Base-by-base conservation (phyloP, 2,113 vertebrate species). In the Pterocles gutturalis region DNA sequence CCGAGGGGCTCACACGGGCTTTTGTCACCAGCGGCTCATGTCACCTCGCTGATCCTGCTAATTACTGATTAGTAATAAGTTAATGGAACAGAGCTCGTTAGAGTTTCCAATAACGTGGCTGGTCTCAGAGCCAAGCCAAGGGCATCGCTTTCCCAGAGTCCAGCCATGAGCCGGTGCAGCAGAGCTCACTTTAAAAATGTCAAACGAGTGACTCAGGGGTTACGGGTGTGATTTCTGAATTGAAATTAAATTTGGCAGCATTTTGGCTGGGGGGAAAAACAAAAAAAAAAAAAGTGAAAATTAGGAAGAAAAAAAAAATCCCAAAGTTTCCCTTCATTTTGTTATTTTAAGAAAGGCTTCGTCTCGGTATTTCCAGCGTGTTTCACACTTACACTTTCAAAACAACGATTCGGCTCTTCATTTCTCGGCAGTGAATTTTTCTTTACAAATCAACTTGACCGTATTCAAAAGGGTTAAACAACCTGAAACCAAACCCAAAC, bases 401-500 rank as follows among this genome's bases (percentile, higher is more conserved):
- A 94, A 72, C 75, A 77, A 90, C 79, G 33, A 49, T 29, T 82
- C 8, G 2, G 55, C 57, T 69, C 66, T 70, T 90, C 26, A 53
- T 85, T 94, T 94, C 81, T 36, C 11, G 66, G 87, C 78, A 43
- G 57, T 18, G 69, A 86, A 5, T 79, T 96, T 88, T 85, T 58
- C 90, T 94, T 95, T 96, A 93, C 71, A 84, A 88, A 91, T 57
- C 87, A 94, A 95, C 91, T 94, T 91, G 94, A 96, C 93, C 87
- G 33, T 89, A 89, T 82, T 95, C 78, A 94, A 91, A 96, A 96
- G 96, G 95, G 96, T 96, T 95, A 97, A 97, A 96, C 87, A 96
- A 94, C 96, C 95, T 97, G 96, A 96, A 97, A 96, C 95, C 96
- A 96, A 96, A 96, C 94, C 94, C 96, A 97, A 96, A 96, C 94